Base-by-base conservation (phyloP, 2,797 vertebrate genomes). In the Aulostomus chinensis region DNA sequence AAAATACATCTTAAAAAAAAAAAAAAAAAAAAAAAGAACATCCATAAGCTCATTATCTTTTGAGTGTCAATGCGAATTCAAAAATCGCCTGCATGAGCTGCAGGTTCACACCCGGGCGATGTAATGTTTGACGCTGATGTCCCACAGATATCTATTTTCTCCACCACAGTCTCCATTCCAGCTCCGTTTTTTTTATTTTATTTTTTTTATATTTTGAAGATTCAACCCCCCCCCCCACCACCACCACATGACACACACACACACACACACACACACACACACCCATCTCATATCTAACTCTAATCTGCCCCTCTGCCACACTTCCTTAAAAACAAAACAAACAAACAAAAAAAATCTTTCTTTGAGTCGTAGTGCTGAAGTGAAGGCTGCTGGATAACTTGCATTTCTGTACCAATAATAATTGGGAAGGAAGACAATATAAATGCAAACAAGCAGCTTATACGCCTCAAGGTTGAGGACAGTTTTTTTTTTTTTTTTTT, bases 31-130 rank as follows among this genome's bases (percentile, higher is more conserved):
- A 76, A 80, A 84, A 75, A 85, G 13, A 84, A 68, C 73, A 81
- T 80, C 80, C 80, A 67, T 82, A 83, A 85, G 73, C 87, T 91
- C 76, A 89, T 90, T 91, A 90, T 90, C 74, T 74, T 75, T 66
- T 30, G 60, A 79, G 72, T 76, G 81, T 88, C 81, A 70, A 65
- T 68, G 58, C 61, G 60, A 87, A 77, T 60, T 72, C 61, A 71
- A 66, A 32, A 62, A 42, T 45, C 11, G 45, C 35, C 63, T 28
- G 47, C 49, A 66, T 73, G 68, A 73, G 62, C 68, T 17, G 55
- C 33, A 78, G 76, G 76, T 88, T 85, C 76, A 52, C 46, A 77
- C 39, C 43, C 40, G 54, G 3, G 37, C 57, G 21, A 60, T 29
- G 42, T 16, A 58, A 68, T 34, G 64, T 69, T 45, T 72, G 70